Conservation (phyloP, 2,888 invertebrate genomes). For the Volucella bombylans region DNA sequence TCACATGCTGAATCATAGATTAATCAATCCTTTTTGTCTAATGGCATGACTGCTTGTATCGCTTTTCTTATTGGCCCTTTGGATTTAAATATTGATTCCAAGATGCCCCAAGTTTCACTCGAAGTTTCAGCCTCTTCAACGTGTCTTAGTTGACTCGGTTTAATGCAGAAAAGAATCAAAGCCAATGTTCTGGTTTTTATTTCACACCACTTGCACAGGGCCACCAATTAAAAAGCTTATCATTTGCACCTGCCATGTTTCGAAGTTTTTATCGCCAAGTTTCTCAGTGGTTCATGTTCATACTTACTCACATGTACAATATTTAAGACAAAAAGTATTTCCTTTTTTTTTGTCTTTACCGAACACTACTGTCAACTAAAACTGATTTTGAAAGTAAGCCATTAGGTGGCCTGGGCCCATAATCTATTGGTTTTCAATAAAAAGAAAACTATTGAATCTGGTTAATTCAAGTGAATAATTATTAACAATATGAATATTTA, state of each 20-base stretch:
- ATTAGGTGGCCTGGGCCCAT: constrained; percentile 11
- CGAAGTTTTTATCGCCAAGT: constrained; percentile 35
- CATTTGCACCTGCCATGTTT: constrained; percentile 38
- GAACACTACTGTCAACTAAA: not conserved
- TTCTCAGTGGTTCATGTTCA: constrained; percentile 15
- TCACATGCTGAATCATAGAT: no score
- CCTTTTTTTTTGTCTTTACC: not conserved
- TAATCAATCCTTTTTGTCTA: not conserved
- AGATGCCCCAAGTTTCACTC: no score
- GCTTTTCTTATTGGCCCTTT: constrained; percentile 34
- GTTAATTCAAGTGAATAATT: no score
- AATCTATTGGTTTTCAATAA: not conserved
- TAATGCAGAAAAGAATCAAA: constrained; percentile 32
- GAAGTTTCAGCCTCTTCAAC: no score
- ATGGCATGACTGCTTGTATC: no score
- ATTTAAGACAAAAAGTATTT: not conserved
- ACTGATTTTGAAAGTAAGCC: not conserved
- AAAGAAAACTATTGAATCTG: no score
- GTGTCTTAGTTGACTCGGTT: constrained; percentile 35
- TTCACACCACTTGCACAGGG: constrained; percentile 19
- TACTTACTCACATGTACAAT: not conserved
- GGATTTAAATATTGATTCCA: no score
- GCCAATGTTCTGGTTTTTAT: constrained; percentile 39
- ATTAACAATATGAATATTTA: not conserved
- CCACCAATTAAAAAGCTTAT: constrained; percentile 55